Evolutionary conservation across 2,888 invertebrate genomes (phyloP).

Genomic region (Callosobruchus maculatus): DNA sequence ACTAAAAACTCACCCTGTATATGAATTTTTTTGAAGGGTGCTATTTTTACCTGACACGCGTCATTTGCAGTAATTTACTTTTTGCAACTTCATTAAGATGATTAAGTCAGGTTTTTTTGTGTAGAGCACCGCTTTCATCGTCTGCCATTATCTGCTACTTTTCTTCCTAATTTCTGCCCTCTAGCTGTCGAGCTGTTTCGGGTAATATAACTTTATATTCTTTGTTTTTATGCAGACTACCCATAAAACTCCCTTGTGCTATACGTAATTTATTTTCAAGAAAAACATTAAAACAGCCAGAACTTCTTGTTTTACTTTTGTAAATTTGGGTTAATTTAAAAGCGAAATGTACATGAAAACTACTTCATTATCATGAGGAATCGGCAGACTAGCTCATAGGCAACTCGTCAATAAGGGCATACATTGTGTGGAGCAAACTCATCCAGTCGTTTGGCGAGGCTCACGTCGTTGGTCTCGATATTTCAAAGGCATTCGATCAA

Average conservation of each 20-base stretch:
- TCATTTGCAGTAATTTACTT: not conserved
- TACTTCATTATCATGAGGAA: constrained; percentile 33
- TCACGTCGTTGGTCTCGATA: too few relatives aligned
- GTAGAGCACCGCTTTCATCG: not conserved
- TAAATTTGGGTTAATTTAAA: constrained; percentile 32
- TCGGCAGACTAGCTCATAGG: constrained; percentile 6
- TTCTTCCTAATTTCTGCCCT: not conserved
- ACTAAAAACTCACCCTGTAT: too few relatives aligned
- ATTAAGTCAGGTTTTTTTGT: not conserved
- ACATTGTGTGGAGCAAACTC: too few relatives aligned
- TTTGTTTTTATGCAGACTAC: constrained; percentile 29
- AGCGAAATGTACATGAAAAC: constrained; percentile 30
- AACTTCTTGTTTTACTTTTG: constrained; percentile 26
- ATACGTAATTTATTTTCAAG: constrained; percentile 28
- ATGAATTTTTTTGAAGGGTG: not conserved
- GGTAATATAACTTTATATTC: constrained; percentile 21
- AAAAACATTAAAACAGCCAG: constrained; percentile 25
- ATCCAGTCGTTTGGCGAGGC: too few relatives aligned
- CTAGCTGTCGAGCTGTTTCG: constrained; percentile 8
- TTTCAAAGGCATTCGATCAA: too few relatives aligned
- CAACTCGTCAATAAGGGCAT: not conserved
- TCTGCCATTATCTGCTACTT: not conserved
- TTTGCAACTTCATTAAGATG: not conserved
- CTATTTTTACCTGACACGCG: not conserved
- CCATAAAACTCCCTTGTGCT: constrained; percentile 26